A percentile compares a stretch with the other conserved stretches of the same genome.
Evolutionary conservation across 2,797 vertebrate genomes (phyloP).

Genomic region (Micrastur ruficollis): DNA sequence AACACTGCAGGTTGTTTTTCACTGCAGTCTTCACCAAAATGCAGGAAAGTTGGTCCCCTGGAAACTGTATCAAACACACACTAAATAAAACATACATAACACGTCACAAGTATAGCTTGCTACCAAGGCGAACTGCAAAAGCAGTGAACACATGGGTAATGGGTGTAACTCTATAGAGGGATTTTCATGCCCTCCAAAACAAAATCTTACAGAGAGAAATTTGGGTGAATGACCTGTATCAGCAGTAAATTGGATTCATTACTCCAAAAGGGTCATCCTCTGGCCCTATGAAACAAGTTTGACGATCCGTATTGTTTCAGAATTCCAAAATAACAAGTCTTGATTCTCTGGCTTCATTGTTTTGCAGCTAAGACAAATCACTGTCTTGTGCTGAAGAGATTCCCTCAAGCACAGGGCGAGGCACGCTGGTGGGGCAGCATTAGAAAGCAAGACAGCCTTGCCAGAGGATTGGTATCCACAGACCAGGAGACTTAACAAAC

Average conservation of each 20-base stretch:
- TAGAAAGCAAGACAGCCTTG: not conserved
- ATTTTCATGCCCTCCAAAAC: not conserved
- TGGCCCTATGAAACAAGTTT: not conserved
- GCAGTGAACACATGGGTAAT: rapidly evolving
- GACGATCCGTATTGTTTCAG: not conserved
- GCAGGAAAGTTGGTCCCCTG: not conserved
- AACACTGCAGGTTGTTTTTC: not conserved
- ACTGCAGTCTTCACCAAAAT: not conserved
- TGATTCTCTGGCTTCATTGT: not conserved
- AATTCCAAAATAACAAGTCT: not conserved
- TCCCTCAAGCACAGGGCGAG: not conserved
- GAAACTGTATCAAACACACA: not conserved
- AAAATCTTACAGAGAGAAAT: not conserved
- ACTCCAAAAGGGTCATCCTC: not conserved
- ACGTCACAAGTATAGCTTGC: too few relatives aligned
- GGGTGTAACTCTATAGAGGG: rapidly evolving
- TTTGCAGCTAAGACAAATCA: not conserved
- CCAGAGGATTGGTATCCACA: not conserved
- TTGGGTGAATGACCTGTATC: not conserved
- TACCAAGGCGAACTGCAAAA: not conserved
- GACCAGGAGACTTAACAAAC: not conserved
- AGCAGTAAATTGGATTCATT: not conserved
- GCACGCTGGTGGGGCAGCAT: not conserved
- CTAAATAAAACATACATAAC: not conserved
- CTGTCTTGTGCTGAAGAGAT: not conserved